phyloP scores from a whole-genome alignment of 2,797 vertebrate species.

The Ptychobarbus kaznakovi region DNA sequence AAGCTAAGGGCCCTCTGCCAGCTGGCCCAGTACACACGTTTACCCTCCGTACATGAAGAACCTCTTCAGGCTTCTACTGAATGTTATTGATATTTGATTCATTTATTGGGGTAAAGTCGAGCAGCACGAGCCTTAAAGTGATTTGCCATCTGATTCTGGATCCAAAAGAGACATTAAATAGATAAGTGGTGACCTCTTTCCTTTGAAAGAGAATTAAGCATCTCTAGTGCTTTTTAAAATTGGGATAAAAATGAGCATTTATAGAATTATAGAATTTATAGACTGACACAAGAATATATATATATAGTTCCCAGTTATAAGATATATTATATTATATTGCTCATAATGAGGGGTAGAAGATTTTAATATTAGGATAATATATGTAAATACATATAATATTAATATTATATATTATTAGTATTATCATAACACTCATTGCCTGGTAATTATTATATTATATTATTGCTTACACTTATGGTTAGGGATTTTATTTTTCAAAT shows the following conservation, averaged over 20 bases:
- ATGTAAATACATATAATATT: background rate
- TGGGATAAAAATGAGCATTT: background rate
- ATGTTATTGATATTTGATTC: slow-evolving; percentile 17
- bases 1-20: slow-evolving; percentile 21
- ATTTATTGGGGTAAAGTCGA: slow-evolving; percentile 1
- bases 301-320: no score
- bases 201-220: background rate
- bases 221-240: background rate
- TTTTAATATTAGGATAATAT: background rate
- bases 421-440: background rate
- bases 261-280: background rate
- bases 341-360: background rate
- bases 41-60: slow-evolving; percentile 21
- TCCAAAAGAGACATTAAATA: slow-evolving; percentile 4
- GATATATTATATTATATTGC: background rate
- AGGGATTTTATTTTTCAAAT: background rate
- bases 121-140: slow-evolving; percentile 10
- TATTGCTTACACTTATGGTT: background rate
- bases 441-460: no score
- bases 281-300: background rate
- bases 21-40: slow-evolving; percentile 12
- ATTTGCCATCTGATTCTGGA: background rate
- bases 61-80: background rate
- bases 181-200: background rate
- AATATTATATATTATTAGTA: background rate